Conservation (phyloP, 2,797 vertebrate species). For the Myoxocephalus aenaeus region DNA sequence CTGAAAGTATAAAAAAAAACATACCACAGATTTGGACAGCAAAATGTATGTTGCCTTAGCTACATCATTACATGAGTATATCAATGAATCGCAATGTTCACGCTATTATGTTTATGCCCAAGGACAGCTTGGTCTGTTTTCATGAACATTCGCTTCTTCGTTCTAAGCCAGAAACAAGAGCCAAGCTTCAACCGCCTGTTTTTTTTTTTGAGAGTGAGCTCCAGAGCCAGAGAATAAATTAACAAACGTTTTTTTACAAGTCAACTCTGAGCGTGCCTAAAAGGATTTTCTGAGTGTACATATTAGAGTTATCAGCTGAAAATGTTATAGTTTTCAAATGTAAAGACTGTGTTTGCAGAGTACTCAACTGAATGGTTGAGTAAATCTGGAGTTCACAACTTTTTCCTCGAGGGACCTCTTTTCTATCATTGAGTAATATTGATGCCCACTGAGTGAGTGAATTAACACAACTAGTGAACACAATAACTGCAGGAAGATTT, state of each 20-base stretch:
- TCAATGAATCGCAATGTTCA: conserved; percentile 35
- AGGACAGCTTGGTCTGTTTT: conserved; percentile 43
- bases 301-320: conserved; percentile 19
- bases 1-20: conserved; percentile 8
- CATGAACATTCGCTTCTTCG: conserved; percentile 12
- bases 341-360: conserved; percentile 14
- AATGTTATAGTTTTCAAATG: conserved; percentile 3
- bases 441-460: not conserved
- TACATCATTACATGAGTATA: conserved; percentile 10
- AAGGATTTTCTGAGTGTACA: conserved; percentile 2
- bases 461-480: not conserved
- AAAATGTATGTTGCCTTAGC: conserved; percentile 14
- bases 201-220: conserved; percentile 17
- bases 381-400: conserved; percentile 8
- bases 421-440: not conserved
- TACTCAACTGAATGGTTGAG: conserved; percentile 1
- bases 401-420: not conserved
- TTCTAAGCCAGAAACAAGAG: conserved; percentile 26
- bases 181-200: not conserved
- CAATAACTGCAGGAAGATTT: not conserved
- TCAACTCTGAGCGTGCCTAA: conserved; percentile 10
- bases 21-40: not conserved
- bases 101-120: conserved; percentile 38
- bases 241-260: conserved; percentile 4
- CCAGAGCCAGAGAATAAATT: conserved; percentile 5